phyloP scores from a whole-genome alignment of 92 coral and sea anemone species.

The Porites divaricata region DNA sequence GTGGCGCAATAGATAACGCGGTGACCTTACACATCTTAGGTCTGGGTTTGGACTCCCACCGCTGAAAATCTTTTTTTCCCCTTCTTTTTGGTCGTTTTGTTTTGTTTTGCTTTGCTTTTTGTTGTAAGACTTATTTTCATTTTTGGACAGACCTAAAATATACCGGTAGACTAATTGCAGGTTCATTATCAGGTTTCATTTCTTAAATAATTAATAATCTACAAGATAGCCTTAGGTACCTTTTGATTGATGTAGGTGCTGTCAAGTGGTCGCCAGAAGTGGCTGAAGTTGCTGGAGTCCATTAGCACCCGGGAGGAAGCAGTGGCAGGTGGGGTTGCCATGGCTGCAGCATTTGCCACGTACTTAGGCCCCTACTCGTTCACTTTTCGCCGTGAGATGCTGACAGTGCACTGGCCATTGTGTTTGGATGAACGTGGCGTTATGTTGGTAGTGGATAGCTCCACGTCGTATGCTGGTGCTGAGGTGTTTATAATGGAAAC shows the following conservation, averaged over 20 bases:
- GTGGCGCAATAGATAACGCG: too few species aligned
- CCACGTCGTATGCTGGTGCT: slow-evolving; percentile 71
- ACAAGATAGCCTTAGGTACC: too few species aligned
- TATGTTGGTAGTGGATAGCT: slow-evolving; percentile 79
- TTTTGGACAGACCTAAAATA: too few species aligned
- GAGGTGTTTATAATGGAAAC: slow-evolving; percentile 56
- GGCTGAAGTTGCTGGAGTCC: slow-evolving; percentile 80
- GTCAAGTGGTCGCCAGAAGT: slow-evolving; percentile 96
- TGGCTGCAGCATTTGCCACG: slow-evolving; percentile 97
- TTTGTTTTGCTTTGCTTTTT: too few species aligned
- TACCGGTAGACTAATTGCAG: too few species aligned
- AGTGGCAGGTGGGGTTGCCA: slow-evolving; percentile 95
- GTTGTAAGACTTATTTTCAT: too few species aligned
- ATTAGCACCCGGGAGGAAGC: slow-evolving; percentile 91
- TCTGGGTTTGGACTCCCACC: too few species aligned
- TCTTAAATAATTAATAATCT: too few species aligned
- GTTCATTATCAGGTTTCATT: too few species aligned
- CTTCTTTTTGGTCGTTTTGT: too few species aligned
- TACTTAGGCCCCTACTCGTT: slow-evolving; percentile 97
- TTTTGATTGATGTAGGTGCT: slow-evolving; percentile 62
- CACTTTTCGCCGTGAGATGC: slow-evolving; percentile 92
- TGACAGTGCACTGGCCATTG: slow-evolving; percentile 90
- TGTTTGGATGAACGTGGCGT: slow-evolving; percentile 98
- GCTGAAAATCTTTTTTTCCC: too few species aligned
- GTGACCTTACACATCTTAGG: too few species aligned